A percentile compares a stretch with the other conserved stretches of the same genome.
Conservation (phyloP, 1,140 invertebrate species). For the Lepidurus apus region DNA sequence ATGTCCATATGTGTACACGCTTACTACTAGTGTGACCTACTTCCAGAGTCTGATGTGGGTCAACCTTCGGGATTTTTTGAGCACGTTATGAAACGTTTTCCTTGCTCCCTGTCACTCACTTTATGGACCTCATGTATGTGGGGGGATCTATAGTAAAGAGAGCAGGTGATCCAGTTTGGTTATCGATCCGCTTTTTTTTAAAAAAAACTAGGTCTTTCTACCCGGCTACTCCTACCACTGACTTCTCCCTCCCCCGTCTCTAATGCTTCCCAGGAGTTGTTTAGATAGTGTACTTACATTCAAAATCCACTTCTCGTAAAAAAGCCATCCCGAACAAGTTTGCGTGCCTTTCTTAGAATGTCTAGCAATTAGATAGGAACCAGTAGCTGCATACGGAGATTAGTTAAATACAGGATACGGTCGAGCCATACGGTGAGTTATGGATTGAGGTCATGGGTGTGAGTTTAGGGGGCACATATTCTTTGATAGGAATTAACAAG, state of each 20-base stretch:
- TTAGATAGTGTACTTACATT: not conserved
- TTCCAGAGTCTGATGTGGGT: not conserved
- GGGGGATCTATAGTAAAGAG: not conserved
- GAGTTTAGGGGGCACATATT: not conserved
- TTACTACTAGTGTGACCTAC: not conserved
- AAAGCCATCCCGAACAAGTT: not conserved
- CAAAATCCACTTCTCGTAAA: not conserved
- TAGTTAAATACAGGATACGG: not conserved
- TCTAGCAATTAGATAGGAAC: not conserved
- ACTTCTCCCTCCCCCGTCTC: too few relatives aligned
- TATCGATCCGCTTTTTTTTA: not conserved
- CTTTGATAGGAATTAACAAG: not conserved
- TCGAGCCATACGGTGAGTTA: not conserved
- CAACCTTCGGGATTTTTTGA: not conserved
- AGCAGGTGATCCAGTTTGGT: slow-evolving; percentile 4
- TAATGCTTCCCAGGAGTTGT: too few relatives aligned
- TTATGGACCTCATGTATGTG: not conserved
- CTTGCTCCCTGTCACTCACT: not conserved
- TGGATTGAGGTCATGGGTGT: slow-evolving; percentile 17
- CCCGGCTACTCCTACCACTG: not conserved
- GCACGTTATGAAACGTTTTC: not conserved
- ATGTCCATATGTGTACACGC: slow-evolving; percentile 6
- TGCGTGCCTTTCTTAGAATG: not conserved
- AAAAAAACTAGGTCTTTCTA: not conserved
- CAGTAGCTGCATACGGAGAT: not conserved